phyloP scores from a whole-genome alignment of 1,140 invertebrate genomes.

The Bemisia tabaci region DNA sequence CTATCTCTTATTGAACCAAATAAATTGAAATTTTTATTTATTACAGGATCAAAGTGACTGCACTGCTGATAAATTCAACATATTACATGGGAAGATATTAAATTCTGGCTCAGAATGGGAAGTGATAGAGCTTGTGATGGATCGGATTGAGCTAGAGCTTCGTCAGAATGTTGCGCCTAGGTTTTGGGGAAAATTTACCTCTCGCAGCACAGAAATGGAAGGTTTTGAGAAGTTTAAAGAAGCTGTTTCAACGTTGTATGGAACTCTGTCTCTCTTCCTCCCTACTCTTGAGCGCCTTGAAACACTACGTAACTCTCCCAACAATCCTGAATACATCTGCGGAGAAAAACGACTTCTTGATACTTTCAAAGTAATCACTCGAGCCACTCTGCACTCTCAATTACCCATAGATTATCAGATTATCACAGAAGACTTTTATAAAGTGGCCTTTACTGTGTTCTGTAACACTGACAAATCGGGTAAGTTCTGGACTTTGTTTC shows the following conservation, averaged over 20 bases:
- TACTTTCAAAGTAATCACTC: conserved; percentile 47
- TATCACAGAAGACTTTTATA: conserved; percentile 60
- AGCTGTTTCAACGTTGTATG: conserved; percentile 8
- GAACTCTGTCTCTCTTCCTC: conserved; percentile 3
- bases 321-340: not conserved
- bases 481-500: conserved; percentile 25
- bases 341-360: conserved; percentile 3
- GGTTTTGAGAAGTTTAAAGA: conserved; percentile 13
- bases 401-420: conserved; percentile 50
- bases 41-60: not conserved
- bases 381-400: conserved; percentile 52
- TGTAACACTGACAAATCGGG: conserved; percentile 35
- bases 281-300: conserved; percentile 3
- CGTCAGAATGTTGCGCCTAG: not conserved
- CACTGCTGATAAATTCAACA: not conserved
- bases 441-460: conserved; percentile 58
- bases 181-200: not conserved
- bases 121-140: not conserved
- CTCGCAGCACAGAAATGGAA: not conserved
- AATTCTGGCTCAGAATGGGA: not conserved
- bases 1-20: no score
- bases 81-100: not conserved
- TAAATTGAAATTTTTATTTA: no score
- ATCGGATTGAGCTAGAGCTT: not conserved
- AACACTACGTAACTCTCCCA: not conserved